Conservation (phyloP, 1,140 invertebrate species). For the Nilaparvata lugens region DNA sequence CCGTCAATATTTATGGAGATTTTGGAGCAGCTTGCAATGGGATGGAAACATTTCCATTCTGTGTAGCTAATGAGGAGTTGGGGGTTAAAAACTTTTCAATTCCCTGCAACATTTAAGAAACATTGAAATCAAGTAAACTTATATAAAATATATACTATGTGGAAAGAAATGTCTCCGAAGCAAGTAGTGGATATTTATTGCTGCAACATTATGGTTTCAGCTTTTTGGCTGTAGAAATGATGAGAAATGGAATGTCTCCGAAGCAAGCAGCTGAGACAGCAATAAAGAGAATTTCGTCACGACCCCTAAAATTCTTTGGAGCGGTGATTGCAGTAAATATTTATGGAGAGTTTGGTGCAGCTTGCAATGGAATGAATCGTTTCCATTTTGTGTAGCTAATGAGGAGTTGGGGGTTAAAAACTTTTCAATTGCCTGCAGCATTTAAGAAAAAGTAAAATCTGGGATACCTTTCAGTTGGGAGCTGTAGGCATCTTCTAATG, state of each 20-base stretch:
- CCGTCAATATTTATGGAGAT: slow-evolving; percentile 57
- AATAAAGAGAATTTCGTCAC: slow-evolving; percentile 53
- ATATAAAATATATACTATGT: no score
- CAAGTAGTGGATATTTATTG: no score
- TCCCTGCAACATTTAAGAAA: no score
- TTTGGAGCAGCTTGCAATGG: slow-evolving; percentile 81
- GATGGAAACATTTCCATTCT: slow-evolving; percentile 58
- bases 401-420: not conserved
- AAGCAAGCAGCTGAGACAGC: slow-evolving; percentile 53
- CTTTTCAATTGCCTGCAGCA: no score
- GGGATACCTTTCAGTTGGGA: no score
- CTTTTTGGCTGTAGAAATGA: slow-evolving; percentile 79
- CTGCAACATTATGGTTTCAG: slow-evolving; percentile 48
- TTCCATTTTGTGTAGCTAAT: slow-evolving; percentile 45
- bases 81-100: no score
- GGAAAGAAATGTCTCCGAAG: no score
- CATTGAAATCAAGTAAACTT: no score
- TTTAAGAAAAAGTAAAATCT: no score
- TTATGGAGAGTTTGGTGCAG: slow-evolving; percentile 67
- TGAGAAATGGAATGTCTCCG: slow-evolving; percentile 65
- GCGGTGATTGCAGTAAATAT: slow-evolving; percentile 69
- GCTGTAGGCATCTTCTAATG: no score
- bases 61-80: slow-evolving; percentile 7
- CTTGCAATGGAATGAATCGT: slow-evolving; percentile 69
- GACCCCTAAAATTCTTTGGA: slow-evolving; percentile 74